Percentiles rank a stretch among this genome's conserved stretches.
phyloP scores from a whole-genome alignment of 2,113 vertebrate species.

The Crocuta crocuta region DNA sequence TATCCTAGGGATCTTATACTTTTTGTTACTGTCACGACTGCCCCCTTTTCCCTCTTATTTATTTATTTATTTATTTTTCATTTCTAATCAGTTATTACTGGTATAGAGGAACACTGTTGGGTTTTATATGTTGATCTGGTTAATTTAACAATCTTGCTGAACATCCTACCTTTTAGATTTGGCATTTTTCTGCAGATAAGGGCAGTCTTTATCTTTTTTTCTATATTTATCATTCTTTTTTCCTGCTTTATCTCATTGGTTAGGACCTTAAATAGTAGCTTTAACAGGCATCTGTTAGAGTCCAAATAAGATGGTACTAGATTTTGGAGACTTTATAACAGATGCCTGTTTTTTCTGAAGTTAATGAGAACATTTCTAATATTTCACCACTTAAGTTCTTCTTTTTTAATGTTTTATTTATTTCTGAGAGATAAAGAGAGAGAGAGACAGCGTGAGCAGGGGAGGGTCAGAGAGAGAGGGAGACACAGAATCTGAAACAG shows the following conservation, averaged over 20 bases:
- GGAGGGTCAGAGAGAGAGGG: too few species aligned
- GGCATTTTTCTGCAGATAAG: background rate
- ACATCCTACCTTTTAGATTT: background rate
- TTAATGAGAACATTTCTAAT: background rate
- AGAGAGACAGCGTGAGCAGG: too few species aligned
- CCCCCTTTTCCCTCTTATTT: background rate
- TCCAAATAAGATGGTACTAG: too few species aligned
- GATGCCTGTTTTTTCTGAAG: background rate
- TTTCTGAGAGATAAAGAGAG: too few species aligned
- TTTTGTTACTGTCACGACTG: background rate
- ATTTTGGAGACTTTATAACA: too few species aligned
- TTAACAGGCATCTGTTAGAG: background rate
- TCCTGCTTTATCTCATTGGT: background rate
- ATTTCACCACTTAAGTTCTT: background rate
- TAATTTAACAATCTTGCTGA: background rate
- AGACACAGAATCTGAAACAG: too few species aligned
- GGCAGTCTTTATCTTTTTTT: background rate
- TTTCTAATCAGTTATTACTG: background rate
- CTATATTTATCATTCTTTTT: background rate
- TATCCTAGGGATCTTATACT: background rate
- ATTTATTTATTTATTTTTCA: background rate
- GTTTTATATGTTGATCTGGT: background rate
- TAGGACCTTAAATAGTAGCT: too few species aligned
- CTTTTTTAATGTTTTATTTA: too few species aligned
- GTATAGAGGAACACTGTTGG: background rate